Percentiles rank a stretch among this genome's conserved stretches.
These are phyloP conservation scores for Danio rerio DNA, from an alignment of 2,113 vertebrate genomes.

Conservation along the genomic window GRCz12tu NC_133197.1:16300501-16301000, in stretches of 20 bases:
- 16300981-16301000: not conserved
- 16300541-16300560: too few relatives aligned
- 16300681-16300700: not conserved
- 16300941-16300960: constrained; percentile 7
- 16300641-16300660: not conserved
- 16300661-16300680: not conserved
- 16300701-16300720: not conserved
- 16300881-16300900: not conserved
- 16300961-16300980: not conserved
- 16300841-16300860: constrained; percentile 33
- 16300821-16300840: constrained; percentile 25
- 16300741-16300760: constrained; percentile 16
- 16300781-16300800: constrained; percentile 13
- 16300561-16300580: too few relatives aligned
- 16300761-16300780: constrained; percentile 8
- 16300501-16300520: too few relatives aligned
- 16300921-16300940: constrained; percentile 19
- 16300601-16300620: not conserved
- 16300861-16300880: constrained; percentile 18
- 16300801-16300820: constrained; percentile 22
- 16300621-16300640: not conserved
- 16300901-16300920: not conserved
- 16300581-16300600: too few relatives aligned
- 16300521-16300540: too few relatives aligned
- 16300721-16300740: constrained; percentile 9